Conservation (phyloP, 2,888 invertebrate genomes). For the Opisthograptis luteolata region DNA sequence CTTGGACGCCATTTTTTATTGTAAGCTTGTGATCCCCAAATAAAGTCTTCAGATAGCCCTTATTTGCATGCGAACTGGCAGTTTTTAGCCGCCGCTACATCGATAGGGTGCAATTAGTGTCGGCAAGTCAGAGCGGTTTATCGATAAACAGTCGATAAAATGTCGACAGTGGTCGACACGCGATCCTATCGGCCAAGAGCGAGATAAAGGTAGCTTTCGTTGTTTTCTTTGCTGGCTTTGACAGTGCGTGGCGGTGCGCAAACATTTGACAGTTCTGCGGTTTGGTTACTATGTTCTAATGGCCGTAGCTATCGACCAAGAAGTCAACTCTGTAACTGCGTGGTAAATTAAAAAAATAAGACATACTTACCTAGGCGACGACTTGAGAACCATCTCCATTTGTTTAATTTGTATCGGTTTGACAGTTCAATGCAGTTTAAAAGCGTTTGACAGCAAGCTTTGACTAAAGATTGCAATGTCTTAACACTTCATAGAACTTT, state of each 20-base stretch:
- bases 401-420: too few species aligned
- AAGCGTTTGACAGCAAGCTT: too few species aligned
- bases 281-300: too few species aligned
- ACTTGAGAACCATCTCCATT: too few species aligned
- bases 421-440: too few species aligned
- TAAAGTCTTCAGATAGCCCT: constrained; percentile 40
- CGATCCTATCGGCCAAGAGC: constrained; percentile 64
- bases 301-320: too few species aligned
- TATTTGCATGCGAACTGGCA: constrained; percentile 62
- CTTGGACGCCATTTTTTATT: not conserved
- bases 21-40: constrained; percentile 27
- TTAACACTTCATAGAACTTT: too few species aligned
- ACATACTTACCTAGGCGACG: too few species aligned
- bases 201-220: constrained; percentile 31
- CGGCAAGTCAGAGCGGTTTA: constrained; percentile 63
- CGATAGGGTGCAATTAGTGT: constrained; percentile 80
- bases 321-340: too few species aligned
- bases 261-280: constrained; percentile 1
- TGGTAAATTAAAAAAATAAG: too few species aligned
- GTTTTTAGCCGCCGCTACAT: constrained; percentile 52
- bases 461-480: too few species aligned
- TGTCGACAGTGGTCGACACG: constrained; percentile 65
- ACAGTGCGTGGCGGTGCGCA: constrained; percentile 23
- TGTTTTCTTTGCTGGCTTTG: constrained; percentile 27
- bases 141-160: constrained; percentile 60